Evolutionary conservation across 2,113 vertebrate species (phyloP), one percentile per base, ranked within the genome.

Genomic region (Ceuthmochares aereus): DNA sequence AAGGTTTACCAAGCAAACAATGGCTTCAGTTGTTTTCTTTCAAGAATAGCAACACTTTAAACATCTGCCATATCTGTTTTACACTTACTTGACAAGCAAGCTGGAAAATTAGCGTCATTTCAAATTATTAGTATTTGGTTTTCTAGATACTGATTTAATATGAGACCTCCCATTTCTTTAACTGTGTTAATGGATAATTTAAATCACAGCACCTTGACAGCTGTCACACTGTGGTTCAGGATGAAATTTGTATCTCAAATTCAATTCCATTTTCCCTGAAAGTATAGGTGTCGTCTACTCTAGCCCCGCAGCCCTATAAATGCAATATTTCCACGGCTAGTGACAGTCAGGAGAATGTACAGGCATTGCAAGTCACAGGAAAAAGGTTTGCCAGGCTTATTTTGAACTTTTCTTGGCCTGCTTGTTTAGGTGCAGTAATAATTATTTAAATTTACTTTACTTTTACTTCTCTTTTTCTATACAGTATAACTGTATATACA

Each of bases 261-360:
- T 64, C 26, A 81, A 58, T 43, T 54, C 12, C 1, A 10, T 66
- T 85, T 78, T 47, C 36, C 77, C 16, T 73, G n/a, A 47, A 55
- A 15, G 9, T 42, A 20, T 6, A 72, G 15, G 4, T 70, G 14
- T 52, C 25, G n/a, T 70, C 32, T 27, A 3, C 23, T 25, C 26
- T n/a, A 66, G 45, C 30, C 29, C 17, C 36, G 29, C 30, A 66
- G 42, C 30, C 29, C 17, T 42, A 32, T 52, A 91, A 87, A 72
- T 5, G 77, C 9, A 23, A 14, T 54, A 2, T 0, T 63, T 30
- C 4, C 15, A 30, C 37, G 51, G 25, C 23, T 54, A n/a, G 22
- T 1, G 3, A 43, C 1, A 3, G 13, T 9, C 6, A 70, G 16
- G 20, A 78, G 34, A 42, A 10, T 12, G 8, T 25, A 40, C 12